phyloP scores from a whole-genome alignment of 1,140 invertebrate genomes.

The Eupristina koningsbergeri region DNA sequence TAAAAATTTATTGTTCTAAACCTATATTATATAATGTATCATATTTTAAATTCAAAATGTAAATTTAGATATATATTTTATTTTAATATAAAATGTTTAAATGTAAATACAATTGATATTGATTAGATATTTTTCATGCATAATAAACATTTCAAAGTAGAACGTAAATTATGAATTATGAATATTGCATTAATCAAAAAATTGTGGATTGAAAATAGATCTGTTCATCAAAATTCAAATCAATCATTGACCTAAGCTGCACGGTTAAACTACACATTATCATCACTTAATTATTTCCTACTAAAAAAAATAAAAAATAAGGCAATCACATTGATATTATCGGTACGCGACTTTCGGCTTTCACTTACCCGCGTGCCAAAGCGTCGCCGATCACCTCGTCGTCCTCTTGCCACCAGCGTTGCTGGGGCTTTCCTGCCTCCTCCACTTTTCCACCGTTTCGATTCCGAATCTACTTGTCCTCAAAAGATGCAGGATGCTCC shows the following conservation, averaged over 20 bases:
- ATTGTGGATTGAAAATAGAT: neutral
- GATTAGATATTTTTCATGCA: no score
- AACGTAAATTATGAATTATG: neutral
- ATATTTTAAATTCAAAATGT: no score
- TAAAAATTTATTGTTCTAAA: no score
- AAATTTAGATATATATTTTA: no score
- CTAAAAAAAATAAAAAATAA: neutral
- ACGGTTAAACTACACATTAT: neutral
- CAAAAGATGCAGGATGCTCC: conserved; percentile 1
- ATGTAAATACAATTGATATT: no score
- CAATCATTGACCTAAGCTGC: neutral
- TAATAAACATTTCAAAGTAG: no score
- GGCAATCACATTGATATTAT: neutral
- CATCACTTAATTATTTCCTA: conserved; percentile 14
- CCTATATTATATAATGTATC: no score
- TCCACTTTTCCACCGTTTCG: conserved; percentile 18
- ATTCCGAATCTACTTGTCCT: conserved; percentile 4
- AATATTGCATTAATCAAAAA: neutral
- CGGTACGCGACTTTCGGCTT: neutral
- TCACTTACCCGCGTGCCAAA: conserved; percentile 49
- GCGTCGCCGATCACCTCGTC: conserved; percentile 24
- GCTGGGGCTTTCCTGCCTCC: conserved; percentile 25
- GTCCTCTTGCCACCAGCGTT: neutral
- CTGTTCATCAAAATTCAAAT: neutral
- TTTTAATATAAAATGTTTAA: no score